Evolutionary conservation across 2,797 vertebrate species (phyloP).

Genomic region (Delichon dasypus): DNA sequence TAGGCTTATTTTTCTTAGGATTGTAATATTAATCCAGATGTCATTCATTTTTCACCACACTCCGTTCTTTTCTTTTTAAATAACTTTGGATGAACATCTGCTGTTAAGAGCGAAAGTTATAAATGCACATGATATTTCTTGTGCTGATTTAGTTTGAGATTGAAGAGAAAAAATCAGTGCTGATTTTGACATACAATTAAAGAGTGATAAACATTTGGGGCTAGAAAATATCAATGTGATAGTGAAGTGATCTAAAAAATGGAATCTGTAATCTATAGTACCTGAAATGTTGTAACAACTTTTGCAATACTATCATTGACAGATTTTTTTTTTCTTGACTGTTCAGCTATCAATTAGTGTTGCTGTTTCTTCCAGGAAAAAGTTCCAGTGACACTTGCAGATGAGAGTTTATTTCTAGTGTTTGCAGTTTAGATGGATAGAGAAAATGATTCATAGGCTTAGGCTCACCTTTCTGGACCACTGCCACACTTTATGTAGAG

Average conservation of each 20-base stretch:
- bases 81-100: not conserved
- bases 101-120: not conserved
- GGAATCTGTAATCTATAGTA: constrained; percentile 6
- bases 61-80: not conserved
- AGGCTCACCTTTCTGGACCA: not conserved
- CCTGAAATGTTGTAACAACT: constrained; percentile 10
- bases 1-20: not conserved
- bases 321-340: not conserved
- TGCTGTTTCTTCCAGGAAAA: not conserved
- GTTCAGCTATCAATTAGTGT: not conserved
- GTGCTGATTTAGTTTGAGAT: not conserved
- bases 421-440: not conserved
- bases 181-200: not conserved
- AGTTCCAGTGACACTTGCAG: not conserved
- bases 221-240: not conserved
- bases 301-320: not conserved
- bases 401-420: not conserved
- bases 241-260: constrained; percentile 2
- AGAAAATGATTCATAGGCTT: not conserved
- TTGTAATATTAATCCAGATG: not conserved
- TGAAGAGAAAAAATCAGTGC: not conserved
- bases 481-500: not conserved
- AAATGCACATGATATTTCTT: not conserved
- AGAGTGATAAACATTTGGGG: not conserved
- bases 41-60: not conserved